Percentiles rank a stretch among this genome's conserved stretches.
These are phyloP conservation scores for Eulithis prunata DNA, from an alignment of 2,888 invertebrate genomes.

Conservation along the genomic window DNA sequence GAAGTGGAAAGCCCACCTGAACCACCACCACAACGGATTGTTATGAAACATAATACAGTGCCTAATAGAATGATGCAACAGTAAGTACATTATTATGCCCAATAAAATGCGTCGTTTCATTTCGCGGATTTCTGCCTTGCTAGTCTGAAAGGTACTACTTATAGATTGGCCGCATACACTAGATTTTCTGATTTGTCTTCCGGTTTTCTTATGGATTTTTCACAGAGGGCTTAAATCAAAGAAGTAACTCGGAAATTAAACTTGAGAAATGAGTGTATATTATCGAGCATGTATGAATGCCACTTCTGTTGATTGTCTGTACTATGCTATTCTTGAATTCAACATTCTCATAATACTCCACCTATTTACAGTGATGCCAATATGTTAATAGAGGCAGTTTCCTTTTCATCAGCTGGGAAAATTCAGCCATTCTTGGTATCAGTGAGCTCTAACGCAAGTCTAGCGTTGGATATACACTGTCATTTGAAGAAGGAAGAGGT, in stretches of 20 bases:
- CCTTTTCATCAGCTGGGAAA: conserved; percentile 94
- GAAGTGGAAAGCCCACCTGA: conserved; percentile 85
- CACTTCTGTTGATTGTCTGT: background rate
- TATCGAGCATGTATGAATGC: no score
- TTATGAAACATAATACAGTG: conserved; percentile 91
- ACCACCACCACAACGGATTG: conserved; percentile 86
- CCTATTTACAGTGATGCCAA: conserved; percentile 90
- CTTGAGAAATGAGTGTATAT: no score
- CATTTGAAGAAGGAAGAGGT: conserved; percentile 97
- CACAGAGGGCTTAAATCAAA: no score
- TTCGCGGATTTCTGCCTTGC: no score
- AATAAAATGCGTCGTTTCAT: no score
- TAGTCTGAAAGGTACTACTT: no score
- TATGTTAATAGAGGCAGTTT: conserved; percentile 94
- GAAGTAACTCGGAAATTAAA: no score
- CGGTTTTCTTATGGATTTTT: no score
- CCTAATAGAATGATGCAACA: conserved; percentile 90
- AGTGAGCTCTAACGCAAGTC: conserved; percentile 92
- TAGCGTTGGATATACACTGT: conserved; percentile 96
- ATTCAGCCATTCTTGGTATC: conserved; percentile 96
- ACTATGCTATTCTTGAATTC: background rate
- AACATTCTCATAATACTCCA: conserved; percentile 16
- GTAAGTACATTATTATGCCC: conserved; percentile 78
- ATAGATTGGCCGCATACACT: no score
- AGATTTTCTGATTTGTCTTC: no score